Percentiles rank a stretch among this genome's conserved stretches.
Evolutionary conservation across 2,113 vertebrate species (phyloP).

Genomic region (Ptilonorhynchus violaceus): DNA sequence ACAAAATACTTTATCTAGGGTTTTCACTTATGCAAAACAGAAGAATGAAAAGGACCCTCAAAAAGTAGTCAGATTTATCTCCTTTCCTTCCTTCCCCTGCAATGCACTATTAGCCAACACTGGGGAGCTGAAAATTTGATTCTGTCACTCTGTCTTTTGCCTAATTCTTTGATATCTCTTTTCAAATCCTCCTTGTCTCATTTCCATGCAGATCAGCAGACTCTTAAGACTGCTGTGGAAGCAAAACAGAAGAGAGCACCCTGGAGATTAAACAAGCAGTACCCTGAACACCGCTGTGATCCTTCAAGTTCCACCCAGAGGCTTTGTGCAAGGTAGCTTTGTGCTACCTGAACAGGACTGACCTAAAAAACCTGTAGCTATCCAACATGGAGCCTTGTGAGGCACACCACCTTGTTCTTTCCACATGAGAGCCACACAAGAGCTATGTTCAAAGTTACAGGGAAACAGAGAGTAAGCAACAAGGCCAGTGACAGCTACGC

Average conservation of each 20-base stretch:
- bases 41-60: background rate
- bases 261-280: background rate
- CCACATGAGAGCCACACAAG: fast-evolving
- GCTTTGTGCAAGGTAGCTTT: background rate
- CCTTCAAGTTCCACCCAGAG: fast-evolving
- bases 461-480: background rate
- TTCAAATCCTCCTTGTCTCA: background rate
- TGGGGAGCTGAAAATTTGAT: background rate
- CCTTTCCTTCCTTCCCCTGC: background rate
- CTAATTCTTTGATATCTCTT: background rate
- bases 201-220: background rate
- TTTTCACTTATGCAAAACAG: background rate
- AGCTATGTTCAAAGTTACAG: background rate
- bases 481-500: background rate
- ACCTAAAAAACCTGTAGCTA: background rate
- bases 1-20: background rate
- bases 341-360: background rate
- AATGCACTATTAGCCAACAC: background rate
- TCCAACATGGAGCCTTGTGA: fast-evolving
- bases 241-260: background rate
- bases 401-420: background rate
- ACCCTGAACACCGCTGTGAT: background rate
- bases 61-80: background rate
- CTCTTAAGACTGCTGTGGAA: background rate
- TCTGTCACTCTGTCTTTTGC: background rate